Percentiles rank a stretch among this genome's conserved stretches.
Evolutionary conservation across 2,113 vertebrate species (phyloP).

Genomic region (Hepsetus odoe): DNA sequence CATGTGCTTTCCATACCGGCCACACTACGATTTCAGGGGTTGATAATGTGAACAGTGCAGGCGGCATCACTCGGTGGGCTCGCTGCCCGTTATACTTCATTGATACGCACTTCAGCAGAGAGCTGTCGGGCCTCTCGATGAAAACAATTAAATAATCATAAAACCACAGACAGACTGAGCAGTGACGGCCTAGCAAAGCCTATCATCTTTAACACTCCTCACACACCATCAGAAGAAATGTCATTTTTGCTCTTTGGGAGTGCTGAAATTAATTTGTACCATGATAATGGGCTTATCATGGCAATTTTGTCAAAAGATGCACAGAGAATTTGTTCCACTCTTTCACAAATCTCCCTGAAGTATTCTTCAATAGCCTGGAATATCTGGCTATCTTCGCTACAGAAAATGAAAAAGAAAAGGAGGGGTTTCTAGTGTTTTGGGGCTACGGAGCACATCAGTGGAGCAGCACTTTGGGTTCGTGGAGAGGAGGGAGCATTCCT

Average conservation of each 20-base stretch:
- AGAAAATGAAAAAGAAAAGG: conserved; percentile 29
- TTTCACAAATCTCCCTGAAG: conserved; percentile 15
- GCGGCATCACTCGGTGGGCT: conserved; percentile 4
- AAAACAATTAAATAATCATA: conserved; percentile 31
- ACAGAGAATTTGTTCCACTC: conserved; percentile 14
- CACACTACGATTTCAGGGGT: conserved; percentile 48
- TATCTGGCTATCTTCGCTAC: conserved; percentile 5
- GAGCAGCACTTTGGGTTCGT: conserved; percentile 4
- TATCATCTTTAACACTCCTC: conserved; percentile 14
- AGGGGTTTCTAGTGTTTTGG: conserved; percentile 25
- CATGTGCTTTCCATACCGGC: conserved; percentile 42
- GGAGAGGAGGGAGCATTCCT: not conserved
- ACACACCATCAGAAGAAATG: conserved; percentile 10
- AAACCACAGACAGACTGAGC: conserved; percentile 8
- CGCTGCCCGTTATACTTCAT: not conserved
- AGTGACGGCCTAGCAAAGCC: conserved; percentile 30
- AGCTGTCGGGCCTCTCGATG: not conserved
- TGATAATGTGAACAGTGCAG: conserved; percentile 30
- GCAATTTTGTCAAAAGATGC: conserved; percentile 20
- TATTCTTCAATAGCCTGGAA: not conserved
- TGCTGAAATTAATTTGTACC: conserved; percentile 15
- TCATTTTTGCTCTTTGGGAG: not conserved
- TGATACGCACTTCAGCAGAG: conserved; percentile 3
- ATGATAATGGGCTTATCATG: conserved; percentile 8
- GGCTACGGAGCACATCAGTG: conserved; percentile 22